Conservation (phyloP, 2,888 invertebrate genomes). For the Anthophora plumipes region DNA sequence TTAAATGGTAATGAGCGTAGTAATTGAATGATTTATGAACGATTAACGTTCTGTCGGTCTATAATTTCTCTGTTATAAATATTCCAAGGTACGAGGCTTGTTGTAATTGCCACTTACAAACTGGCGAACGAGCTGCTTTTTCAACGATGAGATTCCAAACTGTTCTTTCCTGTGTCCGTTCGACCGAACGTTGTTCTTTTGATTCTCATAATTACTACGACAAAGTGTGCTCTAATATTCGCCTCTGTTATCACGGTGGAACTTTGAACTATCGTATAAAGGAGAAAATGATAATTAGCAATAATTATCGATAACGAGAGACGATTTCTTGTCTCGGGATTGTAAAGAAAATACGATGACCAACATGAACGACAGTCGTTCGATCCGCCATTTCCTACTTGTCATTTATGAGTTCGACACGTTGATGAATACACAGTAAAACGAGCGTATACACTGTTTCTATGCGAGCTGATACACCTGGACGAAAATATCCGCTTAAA, state of each 20-base stretch:
- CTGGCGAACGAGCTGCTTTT: neutral
- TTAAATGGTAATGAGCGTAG: conserved; percentile 15
- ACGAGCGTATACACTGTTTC: too few relatives aligned
- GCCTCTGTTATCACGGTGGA: too few relatives aligned
- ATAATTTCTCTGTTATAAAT: conserved; percentile 42
- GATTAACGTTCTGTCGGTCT: conserved; percentile 11
- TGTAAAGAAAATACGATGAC: too few relatives aligned
- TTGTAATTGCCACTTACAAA: neutral
- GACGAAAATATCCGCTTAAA: conserved; percentile 32
- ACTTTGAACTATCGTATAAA: too few relatives aligned
- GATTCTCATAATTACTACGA: neutral
- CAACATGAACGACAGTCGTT: conserved; percentile 38
- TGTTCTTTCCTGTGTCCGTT: neutral
- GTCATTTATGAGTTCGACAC: conserved; percentile 38
- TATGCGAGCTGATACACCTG: neutral
- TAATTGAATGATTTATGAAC: conserved; percentile 50
- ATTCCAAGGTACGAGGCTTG: conserved; percentile 11
- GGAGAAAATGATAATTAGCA: too few relatives aligned
- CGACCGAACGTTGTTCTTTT: neutral
- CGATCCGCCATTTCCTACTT: conserved; percentile 57
- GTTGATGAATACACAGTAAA: too few relatives aligned
- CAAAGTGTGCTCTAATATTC: too few relatives aligned
- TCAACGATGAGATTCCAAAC: neutral
- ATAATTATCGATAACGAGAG: too few relatives aligned
- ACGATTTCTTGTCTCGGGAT: too few relatives aligned